Evolutionary conservation across 2,797 vertebrate species (phyloP).

Genomic region (Amblyraja radiata): DNA sequence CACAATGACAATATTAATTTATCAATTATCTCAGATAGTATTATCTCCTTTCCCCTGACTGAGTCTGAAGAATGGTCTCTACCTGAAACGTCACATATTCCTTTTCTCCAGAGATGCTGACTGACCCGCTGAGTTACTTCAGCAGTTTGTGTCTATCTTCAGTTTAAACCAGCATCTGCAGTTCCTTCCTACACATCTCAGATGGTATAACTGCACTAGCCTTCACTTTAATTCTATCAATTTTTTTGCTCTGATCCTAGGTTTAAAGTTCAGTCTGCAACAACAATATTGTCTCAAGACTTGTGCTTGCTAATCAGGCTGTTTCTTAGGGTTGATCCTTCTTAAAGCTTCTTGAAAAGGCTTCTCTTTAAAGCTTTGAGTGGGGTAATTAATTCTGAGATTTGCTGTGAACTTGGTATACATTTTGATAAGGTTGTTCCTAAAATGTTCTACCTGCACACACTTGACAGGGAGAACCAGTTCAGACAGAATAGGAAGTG

Average conservation of each 20-base stretch:
- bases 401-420: not conserved
- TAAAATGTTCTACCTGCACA: slow-evolving; percentile 26
- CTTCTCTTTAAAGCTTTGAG: not conserved
- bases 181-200: too few relatives aligned
- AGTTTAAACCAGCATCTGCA: too few relatives aligned
- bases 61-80: too few relatives aligned
- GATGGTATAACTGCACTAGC: not conserved
- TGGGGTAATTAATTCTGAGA: not conserved
- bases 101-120: too few relatives aligned
- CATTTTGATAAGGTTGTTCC: not conserved
- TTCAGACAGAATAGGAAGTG: slow-evolving; percentile 32
- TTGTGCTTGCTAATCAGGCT: not conserved
- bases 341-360: not conserved
- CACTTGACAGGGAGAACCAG: slow-evolving; percentile 18
- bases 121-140: too few relatives aligned
- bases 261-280: not conserved
- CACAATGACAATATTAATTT: not conserved
- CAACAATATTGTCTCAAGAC: not conserved
- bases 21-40: not conserved
- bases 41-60: too few relatives aligned
- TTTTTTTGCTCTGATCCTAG: too few relatives aligned
- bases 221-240: not conserved
- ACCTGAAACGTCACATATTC: too few relatives aligned
- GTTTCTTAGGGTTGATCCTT: too few relatives aligned
- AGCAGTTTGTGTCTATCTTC: too few relatives aligned